phyloP scores from a whole-genome alignment of 2,113 vertebrate genomes.

The Agelaius phoeniceus region DNA sequence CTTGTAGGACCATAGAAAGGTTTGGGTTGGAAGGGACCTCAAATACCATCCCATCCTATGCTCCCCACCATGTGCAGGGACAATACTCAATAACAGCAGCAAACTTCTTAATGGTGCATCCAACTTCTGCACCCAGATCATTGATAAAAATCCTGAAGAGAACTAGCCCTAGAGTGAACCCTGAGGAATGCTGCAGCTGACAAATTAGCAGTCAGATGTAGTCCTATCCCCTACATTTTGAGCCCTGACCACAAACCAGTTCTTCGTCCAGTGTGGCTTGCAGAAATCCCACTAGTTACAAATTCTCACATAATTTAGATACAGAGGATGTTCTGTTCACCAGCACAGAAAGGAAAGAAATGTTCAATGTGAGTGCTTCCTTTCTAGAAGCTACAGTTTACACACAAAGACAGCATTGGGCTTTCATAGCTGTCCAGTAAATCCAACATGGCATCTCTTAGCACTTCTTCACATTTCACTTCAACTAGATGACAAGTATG shows the following conservation, averaged over 20 bases:
- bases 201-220: neutral
- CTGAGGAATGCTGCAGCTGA: neutral
- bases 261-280: neutral
- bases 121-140: neutral
- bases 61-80: neutral
- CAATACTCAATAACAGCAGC: neutral
- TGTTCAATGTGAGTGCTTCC: neutral
- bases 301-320: neutral
- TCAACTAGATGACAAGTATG: neutral
- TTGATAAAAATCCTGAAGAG: neutral
- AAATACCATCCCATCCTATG: neutral
- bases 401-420: neutral
- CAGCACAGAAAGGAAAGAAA: neutral
- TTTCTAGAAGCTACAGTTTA: neutral
- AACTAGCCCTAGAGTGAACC: neutral
- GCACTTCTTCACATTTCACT: neutral
- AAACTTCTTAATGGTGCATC: neutral
- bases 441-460: neutral
- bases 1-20: rapidly evolving
- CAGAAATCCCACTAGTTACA: neutral
- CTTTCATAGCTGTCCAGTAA: neutral
- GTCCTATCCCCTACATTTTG: neutral
- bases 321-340: neutral
- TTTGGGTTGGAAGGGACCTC: neutral
- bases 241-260: neutral